Percentiles rank a stretch among this genome's conserved stretches.
Conservation (phyloP, 1,140 invertebrate species). For the Eulimnadia texana region DNA sequence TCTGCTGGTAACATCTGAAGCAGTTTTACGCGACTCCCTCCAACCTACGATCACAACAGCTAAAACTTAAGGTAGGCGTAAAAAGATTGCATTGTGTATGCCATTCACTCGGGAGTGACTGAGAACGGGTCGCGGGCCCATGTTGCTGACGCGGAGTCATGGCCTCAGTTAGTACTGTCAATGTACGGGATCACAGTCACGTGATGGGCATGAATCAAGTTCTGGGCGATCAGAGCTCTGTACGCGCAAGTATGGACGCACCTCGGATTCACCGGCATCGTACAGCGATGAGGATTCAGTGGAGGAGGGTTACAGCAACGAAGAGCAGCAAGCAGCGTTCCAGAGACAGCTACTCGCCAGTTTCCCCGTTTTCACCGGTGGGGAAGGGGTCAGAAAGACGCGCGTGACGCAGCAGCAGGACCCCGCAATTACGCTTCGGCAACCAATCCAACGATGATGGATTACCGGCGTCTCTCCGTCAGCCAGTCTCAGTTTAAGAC, state of each 20-base stretch:
- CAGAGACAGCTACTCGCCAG: conserved; percentile 6
- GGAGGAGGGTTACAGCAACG: not conserved
- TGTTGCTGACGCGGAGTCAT: not conserved
- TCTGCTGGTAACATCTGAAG: no score
- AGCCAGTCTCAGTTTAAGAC: not conserved
- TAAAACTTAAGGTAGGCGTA: not conserved
- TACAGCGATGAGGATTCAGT: not conserved
- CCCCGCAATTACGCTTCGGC: not conserved
- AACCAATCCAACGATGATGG: not conserved
- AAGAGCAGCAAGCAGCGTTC: not conserved
- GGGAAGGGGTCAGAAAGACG: not conserved
- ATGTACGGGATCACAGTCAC: not conserved
- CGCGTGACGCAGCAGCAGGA: not conserved
- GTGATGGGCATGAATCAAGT: not conserved
- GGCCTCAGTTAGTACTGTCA: not conserved
- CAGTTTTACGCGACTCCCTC: no score
- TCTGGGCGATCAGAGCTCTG: not conserved
- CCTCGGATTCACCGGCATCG: not conserved
- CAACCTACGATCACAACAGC: no score
- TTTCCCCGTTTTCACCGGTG: conserved; percentile 3
- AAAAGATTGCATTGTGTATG: not conserved
- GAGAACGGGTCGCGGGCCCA: not conserved
- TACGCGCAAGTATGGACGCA: not conserved
- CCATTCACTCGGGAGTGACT: not conserved
- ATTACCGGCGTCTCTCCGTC: not conserved